phyloP scores from a whole-genome alignment of 2,888 invertebrate genomes.

The Malacosoma neustria region DNA sequence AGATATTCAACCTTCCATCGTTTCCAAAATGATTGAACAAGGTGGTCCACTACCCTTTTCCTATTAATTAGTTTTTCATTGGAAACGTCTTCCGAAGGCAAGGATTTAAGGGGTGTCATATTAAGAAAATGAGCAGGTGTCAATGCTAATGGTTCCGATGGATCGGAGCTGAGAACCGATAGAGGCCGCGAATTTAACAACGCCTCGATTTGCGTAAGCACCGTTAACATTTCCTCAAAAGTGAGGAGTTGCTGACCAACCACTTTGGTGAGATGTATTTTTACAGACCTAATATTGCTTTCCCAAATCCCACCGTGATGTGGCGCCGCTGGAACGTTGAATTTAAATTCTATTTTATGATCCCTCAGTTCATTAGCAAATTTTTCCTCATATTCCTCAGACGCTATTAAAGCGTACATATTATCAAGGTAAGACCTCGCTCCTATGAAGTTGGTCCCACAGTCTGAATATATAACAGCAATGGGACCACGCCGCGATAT shows the following conservation, averaged over 20 bases:
- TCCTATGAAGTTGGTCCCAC: neutral
- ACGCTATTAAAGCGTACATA: neutral
- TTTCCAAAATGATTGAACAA: too few species aligned
- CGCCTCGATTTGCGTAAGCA: neutral
- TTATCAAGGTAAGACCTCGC: conserved; percentile 3
- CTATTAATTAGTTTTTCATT: too few species aligned
- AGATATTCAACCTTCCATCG: too few species aligned
- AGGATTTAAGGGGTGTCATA: too few species aligned
- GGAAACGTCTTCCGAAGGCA: too few species aligned
- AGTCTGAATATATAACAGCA: too few species aligned
- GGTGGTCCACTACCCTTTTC: too few species aligned
- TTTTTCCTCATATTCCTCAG: neutral
- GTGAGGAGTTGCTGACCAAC: neutral
- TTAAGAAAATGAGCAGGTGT: too few species aligned
- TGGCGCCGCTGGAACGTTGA: neutral
- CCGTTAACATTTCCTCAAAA: conserved; percentile 1
- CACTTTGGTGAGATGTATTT: neutral
- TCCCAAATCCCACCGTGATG: neutral
- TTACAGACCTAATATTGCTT: neutral
- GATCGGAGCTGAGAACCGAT: neutral
- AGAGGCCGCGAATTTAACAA: neutral
- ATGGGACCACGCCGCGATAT: conserved; percentile 1
- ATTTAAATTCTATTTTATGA: conserved; percentile 1
- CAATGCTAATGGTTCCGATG: neutral
- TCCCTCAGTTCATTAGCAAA: neutral